Evolutionary conservation across 2,113 vertebrate genomes (phyloP), one percentile per base, ranked within the genome.

Genomic region (Acrocephalus kingi): DNA sequence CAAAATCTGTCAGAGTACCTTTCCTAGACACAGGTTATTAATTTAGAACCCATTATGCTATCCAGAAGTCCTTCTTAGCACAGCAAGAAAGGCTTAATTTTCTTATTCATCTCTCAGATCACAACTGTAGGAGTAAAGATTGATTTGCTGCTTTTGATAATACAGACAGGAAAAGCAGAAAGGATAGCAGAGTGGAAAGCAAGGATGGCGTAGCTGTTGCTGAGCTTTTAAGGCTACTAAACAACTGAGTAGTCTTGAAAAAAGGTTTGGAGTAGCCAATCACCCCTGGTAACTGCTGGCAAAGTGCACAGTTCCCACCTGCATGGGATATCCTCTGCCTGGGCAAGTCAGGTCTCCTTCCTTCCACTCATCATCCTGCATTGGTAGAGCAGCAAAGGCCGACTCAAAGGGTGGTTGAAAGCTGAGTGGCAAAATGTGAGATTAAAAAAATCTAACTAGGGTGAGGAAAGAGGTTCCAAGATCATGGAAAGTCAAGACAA

Each of bases 11-110:
- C 77, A 64, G 35, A 72, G 31, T 52, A 24, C 45, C 49, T 89
- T 92, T 89, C 52, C 66, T 84, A 87, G 74, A 49, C 25, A 52
- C 7, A 23, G 27, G 11, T 89, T 92, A 79, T 84, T 95, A 28
- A 75, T 94, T 94, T 92, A 76, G 49, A 96, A 91, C 68, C 52
- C 48, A 84, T 94, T 92, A 74, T 84, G 22, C 45, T 68, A 28
- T 74, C 52, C 66, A 89, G 80, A 94, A 87, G 54, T 81, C 80
- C 54, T 90, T 68, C 91, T 92, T 67, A 94, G 73, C 66, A 78
- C 68, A 83, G 66, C 15, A 61, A 84, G 86, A 81, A 89, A 78
- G 31, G 20, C 35, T 86, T 86, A 46, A 92, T 89, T 89, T 79
- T 90, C 85, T 88, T 93, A 81, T 33, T 90, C 52, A 67, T 78